Evolutionary conservation across 2,113 vertebrate species (phyloP).

Genomic region (Halcyon malimbica): DNA sequence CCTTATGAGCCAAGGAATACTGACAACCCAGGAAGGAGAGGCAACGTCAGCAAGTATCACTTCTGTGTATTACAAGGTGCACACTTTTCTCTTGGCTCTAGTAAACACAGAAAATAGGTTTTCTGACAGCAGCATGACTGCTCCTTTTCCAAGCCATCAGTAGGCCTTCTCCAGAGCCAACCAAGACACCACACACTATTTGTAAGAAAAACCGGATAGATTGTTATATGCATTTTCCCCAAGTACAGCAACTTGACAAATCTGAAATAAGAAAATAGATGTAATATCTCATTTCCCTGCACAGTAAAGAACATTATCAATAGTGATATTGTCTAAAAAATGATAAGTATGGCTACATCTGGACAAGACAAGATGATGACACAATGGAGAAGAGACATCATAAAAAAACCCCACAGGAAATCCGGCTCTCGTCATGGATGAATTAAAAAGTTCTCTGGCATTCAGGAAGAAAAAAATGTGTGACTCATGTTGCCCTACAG

Average conservation of each 20-base stretch:
- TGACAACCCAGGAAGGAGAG: not conserved
- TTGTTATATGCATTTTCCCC: not conserved
- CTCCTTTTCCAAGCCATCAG: not conserved
- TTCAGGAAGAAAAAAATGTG: not conserved
- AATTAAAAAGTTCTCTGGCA: slow-evolving; percentile 15
- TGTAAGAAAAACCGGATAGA: not conserved
- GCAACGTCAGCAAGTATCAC: not conserved
- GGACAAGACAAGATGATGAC: not conserved
- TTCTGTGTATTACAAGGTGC: not conserved
- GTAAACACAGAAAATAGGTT: not conserved
- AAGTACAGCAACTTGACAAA: not conserved
- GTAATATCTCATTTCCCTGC: not conserved
- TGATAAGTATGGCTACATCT: not conserved
- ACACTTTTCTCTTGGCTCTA: not conserved
- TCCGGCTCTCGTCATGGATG: not conserved
- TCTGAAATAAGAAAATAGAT: not conserved
- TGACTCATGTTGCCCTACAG: slow-evolving; percentile 61
- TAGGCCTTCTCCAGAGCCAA: not conserved
- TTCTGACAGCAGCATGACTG: not conserved
- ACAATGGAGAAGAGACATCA: not conserved
- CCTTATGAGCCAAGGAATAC: not conserved
- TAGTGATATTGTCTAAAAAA: not conserved
- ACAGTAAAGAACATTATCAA: accelerated
- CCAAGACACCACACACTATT: not conserved
- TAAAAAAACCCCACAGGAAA: not conserved